Evolutionary conservation across 2,888 invertebrate species (phyloP), one percentile per base, ranked within the genome.

Genomic region (Axea sp.): DNA sequence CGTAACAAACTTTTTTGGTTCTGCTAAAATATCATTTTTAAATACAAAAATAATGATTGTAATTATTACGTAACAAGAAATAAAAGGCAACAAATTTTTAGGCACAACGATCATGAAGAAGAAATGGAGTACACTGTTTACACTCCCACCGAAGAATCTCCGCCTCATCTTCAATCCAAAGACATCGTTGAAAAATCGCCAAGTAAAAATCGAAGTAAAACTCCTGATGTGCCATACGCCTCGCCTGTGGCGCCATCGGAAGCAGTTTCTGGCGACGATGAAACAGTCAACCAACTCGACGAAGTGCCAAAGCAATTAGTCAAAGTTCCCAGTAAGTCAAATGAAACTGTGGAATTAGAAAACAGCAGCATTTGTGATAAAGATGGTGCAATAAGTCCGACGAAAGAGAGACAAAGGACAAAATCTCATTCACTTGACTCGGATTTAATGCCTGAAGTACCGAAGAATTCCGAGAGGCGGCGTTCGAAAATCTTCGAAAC

Each of bases 401-500:
- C 15, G 14, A 43, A 28, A 3, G 65, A 65, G 4, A 30, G 12
- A n/a, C 39, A 24, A 7, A 47, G 60, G 1, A n/a, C 60, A 6
- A 47, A 47, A 28, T 60, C 47, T 1, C 45, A 26, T 1, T 67
- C 67, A n/a, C 1, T 49, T 0, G 60, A 69, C 3, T 17, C 51
- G 12, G 68, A 68, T 2, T 1, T 26, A 4, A 15, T 35, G 17
- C 49, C 75, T 0, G 78, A 85, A 11, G 67, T 82, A 0, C 86
- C 88, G 0, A 89, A 89, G 78, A 89, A 90, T 0, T 87, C 90
- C 1, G 92, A 92, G 77, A 88, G 92, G 67, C 88, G 93, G 73
- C 90, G 91, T 73, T 93, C 93, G 0, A 90, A 92, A 80, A 92
- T 93, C 71, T 91, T 93, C 75, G 93, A 93, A 82, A 91, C 91